Conservation (phyloP, 2,797 vertebrate species). For the Karalla daura region DNA sequence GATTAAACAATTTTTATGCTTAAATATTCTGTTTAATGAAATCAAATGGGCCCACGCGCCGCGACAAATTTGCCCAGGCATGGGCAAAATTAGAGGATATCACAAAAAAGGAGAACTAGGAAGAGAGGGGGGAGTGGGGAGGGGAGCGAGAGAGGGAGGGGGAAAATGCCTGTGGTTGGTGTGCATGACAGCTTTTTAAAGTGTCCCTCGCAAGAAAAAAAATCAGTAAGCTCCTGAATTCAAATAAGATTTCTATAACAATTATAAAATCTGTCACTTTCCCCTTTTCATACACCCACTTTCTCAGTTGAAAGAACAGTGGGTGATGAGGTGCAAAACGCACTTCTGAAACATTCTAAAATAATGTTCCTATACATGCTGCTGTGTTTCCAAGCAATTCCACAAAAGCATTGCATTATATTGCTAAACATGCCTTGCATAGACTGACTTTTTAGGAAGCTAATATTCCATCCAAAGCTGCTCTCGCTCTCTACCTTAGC, state of each 20-base stretch:
- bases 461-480: slow-evolving; percentile 36
- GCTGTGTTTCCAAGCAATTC: slow-evolving; percentile 38
- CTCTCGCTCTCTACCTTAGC: slow-evolving; percentile 17
- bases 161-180: slow-evolving; percentile 69
- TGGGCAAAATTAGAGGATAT: slow-evolving; percentile 90
- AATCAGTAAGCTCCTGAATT: slow-evolving; percentile 69
- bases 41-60: slow-evolving; percentile 94
- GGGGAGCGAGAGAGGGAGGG: slow-evolving; percentile 24
- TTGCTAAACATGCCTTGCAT: slow-evolving; percentile 21
- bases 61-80: slow-evolving; percentile 93
- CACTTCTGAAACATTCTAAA: slow-evolving; percentile 67
- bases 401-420: slow-evolving; percentile 28
- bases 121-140: slow-evolving; percentile 33
- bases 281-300: slow-evolving; percentile 67
- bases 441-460: slow-evolving; percentile 21
- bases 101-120: slow-evolving; percentile 74
- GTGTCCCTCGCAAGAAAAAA: slow-evolving; percentile 68
- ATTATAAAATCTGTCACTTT: slow-evolving; percentile 79
- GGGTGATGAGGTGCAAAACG: slow-evolving; percentile 65
- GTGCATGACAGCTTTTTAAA: slow-evolving; percentile 80
- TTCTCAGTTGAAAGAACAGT: slow-evolving; percentile 68
- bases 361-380: slow-evolving; percentile 56
- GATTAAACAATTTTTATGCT: slow-evolving; percentile 99
- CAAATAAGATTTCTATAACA: slow-evolving; percentile 78
- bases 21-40: slow-evolving; percentile 99